These are phyloP conservation scores for Clarias batrachus DNA, from an alignment of 2,113 vertebrate genomes.

Conservation along the genomic window DNA sequence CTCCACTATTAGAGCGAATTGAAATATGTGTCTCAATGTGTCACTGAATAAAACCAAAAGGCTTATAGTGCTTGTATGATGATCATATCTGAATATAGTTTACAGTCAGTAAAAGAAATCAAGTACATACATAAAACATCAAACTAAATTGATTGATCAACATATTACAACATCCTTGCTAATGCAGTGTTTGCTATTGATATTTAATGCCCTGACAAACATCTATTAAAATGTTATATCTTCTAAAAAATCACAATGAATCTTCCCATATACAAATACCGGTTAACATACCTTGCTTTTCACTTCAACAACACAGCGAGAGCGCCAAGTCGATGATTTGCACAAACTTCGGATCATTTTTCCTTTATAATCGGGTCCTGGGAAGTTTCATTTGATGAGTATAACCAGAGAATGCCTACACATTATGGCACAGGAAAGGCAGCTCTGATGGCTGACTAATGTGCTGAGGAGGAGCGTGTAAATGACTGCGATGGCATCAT, in stretches of 20 bases:
- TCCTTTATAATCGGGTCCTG: neutral
- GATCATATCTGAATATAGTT: neutral
- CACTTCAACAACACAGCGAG: slow-evolving; percentile 75
- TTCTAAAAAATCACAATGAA: neutral
- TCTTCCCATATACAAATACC: neutral
- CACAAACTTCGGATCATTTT: slow-evolving; percentile 80
- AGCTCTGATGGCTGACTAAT: neutral
- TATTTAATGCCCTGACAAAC: neutral
- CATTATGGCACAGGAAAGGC: neutral
- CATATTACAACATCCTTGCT: neutral
- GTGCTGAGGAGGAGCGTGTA: slow-evolving; percentile 8
- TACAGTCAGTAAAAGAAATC: neutral
- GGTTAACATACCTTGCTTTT: slow-evolving; percentile 76
- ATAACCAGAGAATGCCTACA: neutral
- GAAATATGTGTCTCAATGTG: neutral
- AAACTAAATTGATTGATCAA: neutral
- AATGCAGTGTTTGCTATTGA: neutral
- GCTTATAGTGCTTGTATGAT: neutral
- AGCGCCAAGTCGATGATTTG: slow-evolving; percentile 77
- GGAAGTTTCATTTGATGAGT: neutral
- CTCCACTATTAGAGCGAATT: neutral
- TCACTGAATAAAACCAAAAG: neutral
- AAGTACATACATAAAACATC: neutral
- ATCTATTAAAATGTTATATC: neutral
- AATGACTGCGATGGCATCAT: neutral